phyloP scores from a whole-genome alignment of 2,113 vertebrate species.

The Anoura caudifer region DNA sequence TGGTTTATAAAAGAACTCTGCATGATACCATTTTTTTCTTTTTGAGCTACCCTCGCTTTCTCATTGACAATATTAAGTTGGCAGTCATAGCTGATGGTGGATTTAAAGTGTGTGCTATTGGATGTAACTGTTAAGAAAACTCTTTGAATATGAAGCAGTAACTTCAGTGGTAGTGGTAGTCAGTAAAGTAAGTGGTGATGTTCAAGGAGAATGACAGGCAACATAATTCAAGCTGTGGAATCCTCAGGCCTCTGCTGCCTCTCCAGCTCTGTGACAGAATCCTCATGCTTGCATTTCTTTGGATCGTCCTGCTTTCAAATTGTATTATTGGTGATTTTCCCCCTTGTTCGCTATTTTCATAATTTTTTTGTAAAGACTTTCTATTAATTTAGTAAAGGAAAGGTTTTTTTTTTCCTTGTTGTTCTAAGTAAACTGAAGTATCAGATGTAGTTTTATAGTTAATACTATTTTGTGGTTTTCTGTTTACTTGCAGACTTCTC shows the following conservation, averaged over 20 bases:
- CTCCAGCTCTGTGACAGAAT: not conserved
- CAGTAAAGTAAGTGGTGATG: not conserved
- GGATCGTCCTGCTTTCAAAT: not conserved
- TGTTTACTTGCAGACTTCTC: not conserved
- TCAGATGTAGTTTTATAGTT: not conserved
- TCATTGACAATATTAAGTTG: not conserved
- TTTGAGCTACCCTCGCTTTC: not conserved
- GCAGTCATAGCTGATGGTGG: not conserved
- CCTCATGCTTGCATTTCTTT: not conserved
- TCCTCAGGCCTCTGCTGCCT: not conserved
- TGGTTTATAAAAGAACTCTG: not conserved
- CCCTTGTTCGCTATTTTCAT: not conserved
- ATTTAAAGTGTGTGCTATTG: not conserved
- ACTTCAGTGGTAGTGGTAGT: not conserved
- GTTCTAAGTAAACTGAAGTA: too few relatives aligned
- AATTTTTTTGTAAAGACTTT: not conserved
- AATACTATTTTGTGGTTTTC: not conserved
- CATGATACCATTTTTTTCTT: not conserved
- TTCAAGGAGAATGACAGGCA: too few relatives aligned
- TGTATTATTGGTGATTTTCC: not conserved
- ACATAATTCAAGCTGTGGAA: fast-evolving
- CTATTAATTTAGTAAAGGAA: not conserved
- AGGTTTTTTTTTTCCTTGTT: not conserved
- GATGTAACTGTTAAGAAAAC: not conserved
- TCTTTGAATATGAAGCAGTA: not conserved